Conservation (phyloP, 37 sponge, comb jelly and placozoan species). For the Cliona cf. orientalis region DNA sequence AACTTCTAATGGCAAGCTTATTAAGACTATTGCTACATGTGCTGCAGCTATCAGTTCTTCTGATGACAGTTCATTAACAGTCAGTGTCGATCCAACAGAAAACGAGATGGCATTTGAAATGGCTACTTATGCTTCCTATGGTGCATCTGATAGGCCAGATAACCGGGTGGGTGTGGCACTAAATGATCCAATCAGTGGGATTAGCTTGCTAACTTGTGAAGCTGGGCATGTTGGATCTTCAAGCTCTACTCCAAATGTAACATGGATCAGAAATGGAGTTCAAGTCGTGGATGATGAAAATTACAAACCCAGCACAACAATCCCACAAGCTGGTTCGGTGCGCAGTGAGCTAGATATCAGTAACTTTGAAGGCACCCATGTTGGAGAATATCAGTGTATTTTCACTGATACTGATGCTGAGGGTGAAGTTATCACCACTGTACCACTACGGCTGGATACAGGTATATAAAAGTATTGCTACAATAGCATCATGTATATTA, state of each 20-base stretch:
- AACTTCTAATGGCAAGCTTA: no score
- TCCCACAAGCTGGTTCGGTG: neutral
- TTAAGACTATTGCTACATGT: no score
- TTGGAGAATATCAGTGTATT: conserved; percentile 54
- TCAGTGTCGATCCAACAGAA: no score
- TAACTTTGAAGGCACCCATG: conserved; percentile 26
- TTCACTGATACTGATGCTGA: conserved; percentile 17
- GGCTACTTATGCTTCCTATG: neutral
- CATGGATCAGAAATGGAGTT: conserved; percentile 33
- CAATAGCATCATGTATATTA: neutral
- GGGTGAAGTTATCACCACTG: conserved; percentile 17
- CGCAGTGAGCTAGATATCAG: neutral
- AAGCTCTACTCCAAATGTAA: conserved; percentile 13
- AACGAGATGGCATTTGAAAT: neutral
- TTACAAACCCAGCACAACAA: neutral
- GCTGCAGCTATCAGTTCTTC: no score
- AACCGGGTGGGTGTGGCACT: neutral
- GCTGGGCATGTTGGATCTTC: conserved; percentile 5
- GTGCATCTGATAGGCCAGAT: neutral
- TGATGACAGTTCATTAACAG: no score
- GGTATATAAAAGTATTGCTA: conserved; percentile 7
- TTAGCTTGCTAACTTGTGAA: neutral
- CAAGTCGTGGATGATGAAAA: neutral
- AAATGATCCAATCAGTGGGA: no score
- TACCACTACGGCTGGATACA: conserved; percentile 44